A percentile compares a stretch with the other conserved stretches of the same genome.
Evolutionary conservation across 1,140 invertebrate species (phyloP).

Genomic region (Drosophila subobscura): DNA sequence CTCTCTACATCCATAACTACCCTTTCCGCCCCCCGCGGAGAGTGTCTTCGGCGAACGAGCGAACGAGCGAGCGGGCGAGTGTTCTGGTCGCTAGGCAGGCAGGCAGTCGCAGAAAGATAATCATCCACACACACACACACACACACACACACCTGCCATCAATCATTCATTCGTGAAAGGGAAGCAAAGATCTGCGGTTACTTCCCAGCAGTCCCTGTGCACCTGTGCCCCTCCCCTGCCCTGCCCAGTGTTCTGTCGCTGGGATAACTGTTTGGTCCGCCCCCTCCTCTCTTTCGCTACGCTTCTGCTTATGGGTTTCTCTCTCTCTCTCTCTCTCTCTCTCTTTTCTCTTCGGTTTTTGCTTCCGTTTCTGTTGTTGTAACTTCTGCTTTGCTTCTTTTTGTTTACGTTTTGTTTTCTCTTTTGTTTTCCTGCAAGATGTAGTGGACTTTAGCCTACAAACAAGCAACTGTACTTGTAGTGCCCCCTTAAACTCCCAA

Average conservation of each 20-base stretch:
- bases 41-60: constrained; percentile 20
- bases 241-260: background rate
- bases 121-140: constrained; percentile 2
- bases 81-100: constrained; percentile 44
- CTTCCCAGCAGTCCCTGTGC: background rate
- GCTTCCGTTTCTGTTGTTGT: constrained; percentile 23
- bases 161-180: background rate
- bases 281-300: background rate
- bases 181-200: background rate
- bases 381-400: constrained; percentile 32
- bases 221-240: background rate
- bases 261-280: no score
- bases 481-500: constrained; percentile 3
- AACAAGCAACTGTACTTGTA: constrained; percentile 32
- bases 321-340: constrained; percentile 19
- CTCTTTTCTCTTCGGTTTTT: constrained; percentile 22
- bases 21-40: constrained; percentile 2
- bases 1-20: background rate
- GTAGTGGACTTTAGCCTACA: constrained; percentile 34
- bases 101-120: constrained; percentile 20
- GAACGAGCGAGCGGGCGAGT: constrained; percentile 14
- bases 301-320: background rate
- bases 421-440: constrained; percentile 32
- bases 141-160: constrained; percentile 16
- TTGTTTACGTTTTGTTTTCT: constrained; percentile 19